Evolutionary conservation across 2,888 invertebrate genomes (phyloP).

Genomic region (Leucophenga maculata): DNA sequence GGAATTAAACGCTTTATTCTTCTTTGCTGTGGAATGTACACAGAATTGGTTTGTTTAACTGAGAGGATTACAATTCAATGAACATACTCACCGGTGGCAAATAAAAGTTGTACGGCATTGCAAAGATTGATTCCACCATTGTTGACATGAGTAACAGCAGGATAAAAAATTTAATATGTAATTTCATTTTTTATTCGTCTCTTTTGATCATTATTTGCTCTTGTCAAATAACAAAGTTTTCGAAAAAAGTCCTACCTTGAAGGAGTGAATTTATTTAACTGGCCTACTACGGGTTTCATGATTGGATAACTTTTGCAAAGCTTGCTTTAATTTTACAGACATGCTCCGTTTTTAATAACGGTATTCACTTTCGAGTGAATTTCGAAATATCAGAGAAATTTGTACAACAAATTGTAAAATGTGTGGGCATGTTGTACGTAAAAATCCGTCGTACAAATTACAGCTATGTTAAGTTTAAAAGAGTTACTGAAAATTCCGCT

Average conservation of each 20-base stretch:
- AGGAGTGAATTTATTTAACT: neutral
- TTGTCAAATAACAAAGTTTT: slow-evolving; percentile 23
- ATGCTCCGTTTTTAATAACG: no score
- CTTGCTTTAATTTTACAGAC: no score
- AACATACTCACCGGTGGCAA: neutral
- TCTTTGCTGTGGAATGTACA: neutral
- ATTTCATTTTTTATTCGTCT: neutral
- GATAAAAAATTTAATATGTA: neutral
- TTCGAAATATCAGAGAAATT: no score
- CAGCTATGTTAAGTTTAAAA: no score
- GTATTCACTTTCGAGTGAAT: no score
- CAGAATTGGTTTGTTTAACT: neutral
- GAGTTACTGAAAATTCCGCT: no score
- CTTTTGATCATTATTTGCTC: slow-evolving; percentile 28
- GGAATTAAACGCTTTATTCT: neutral
- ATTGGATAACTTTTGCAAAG: no score
- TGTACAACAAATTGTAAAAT: no score
- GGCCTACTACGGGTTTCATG: no score
- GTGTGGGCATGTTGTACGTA: no score
- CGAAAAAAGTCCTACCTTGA: neutral
- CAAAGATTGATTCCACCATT: neutral
- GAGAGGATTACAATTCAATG: neutral
- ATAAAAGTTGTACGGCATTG: neutral
- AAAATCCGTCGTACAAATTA: no score
- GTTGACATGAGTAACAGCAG: neutral